phyloP scores from a whole-genome alignment of 2,797 vertebrate genomes.

The Sebastes itinus region DNA sequence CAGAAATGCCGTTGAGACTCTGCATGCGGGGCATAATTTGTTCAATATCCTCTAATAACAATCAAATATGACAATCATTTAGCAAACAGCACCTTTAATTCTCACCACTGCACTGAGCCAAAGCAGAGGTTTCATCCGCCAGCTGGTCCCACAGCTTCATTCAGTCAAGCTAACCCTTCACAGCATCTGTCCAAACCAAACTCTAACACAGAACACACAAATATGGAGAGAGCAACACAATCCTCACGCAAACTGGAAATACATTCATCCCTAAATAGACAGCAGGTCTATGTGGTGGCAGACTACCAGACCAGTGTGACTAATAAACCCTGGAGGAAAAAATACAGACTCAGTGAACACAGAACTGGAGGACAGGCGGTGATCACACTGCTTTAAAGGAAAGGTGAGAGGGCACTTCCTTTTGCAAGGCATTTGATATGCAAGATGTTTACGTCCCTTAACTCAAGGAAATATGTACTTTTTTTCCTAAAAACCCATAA shows the following conservation, averaged over 20 bases:
- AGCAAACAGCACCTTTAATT: background rate
- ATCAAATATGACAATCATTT: background rate
- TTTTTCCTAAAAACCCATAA: background rate
- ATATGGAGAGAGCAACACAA: slow-evolving; percentile 1
- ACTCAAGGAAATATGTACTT: background rate
- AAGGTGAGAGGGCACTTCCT: background rate
- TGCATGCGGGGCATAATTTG: background rate
- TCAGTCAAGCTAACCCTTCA: background rate
- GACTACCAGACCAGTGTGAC: slow-evolving; percentile 35
- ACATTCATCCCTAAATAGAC: slow-evolving; percentile 27
- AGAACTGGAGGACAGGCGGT: background rate
- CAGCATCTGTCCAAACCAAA: background rate
- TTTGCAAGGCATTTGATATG: background rate
- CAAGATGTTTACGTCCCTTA: background rate
- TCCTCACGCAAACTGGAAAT: slow-evolving; percentile 14
- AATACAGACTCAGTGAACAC: slow-evolving; percentile 10
- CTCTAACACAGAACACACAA: background rate
- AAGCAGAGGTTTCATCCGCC: background rate
- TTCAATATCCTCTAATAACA: background rate
- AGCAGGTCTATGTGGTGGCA: slow-evolving; percentile 15
- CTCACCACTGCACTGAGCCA: background rate
- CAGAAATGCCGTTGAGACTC: background rate
- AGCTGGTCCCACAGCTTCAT: background rate
- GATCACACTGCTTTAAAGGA: background rate
- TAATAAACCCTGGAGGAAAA: slow-evolving; percentile 31